Evolutionary conservation across 2,113 vertebrate species (phyloP).

Genomic region (Delphinapterus leucas): DNA sequence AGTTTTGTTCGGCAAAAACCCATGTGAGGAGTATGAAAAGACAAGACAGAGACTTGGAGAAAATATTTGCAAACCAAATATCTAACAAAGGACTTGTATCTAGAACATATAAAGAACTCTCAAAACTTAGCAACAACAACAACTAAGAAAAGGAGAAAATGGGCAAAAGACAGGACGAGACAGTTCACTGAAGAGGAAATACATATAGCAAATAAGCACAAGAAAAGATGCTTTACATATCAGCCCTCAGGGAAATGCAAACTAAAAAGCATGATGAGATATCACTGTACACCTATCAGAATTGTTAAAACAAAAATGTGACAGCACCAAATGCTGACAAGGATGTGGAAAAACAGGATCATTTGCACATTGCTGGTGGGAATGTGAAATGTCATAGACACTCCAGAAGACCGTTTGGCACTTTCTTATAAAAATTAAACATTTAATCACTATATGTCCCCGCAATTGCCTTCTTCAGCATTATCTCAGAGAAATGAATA

Average conservation of each 20-base stretch:
- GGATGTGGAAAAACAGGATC: background rate
- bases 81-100: background rate
- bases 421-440: conserved; percentile 19
- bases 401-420: background rate
- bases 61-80: conserved; percentile 33
- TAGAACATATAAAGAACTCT: background rate
- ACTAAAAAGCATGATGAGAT: background rate
- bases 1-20: background rate
- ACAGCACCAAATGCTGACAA: background rate
- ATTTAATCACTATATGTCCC: background rate
- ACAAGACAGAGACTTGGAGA: background rate
- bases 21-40: background rate
- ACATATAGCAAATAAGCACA: background rate
- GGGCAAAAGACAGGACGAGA: background rate
- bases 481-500: background rate
- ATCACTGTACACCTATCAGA: background rate
- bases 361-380: background rate
- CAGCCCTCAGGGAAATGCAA: background rate
- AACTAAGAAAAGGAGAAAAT: background rate
- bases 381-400: background rate
- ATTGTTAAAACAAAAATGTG: background rate
- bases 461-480: background rate
- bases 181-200: background rate
- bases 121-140: background rate
- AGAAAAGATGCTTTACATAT: background rate